These are phyloP conservation scores for Tautogolabrus adspersus DNA, from an alignment of 2,113 vertebrate genomes.

Conservation along the genomic window DNA sequence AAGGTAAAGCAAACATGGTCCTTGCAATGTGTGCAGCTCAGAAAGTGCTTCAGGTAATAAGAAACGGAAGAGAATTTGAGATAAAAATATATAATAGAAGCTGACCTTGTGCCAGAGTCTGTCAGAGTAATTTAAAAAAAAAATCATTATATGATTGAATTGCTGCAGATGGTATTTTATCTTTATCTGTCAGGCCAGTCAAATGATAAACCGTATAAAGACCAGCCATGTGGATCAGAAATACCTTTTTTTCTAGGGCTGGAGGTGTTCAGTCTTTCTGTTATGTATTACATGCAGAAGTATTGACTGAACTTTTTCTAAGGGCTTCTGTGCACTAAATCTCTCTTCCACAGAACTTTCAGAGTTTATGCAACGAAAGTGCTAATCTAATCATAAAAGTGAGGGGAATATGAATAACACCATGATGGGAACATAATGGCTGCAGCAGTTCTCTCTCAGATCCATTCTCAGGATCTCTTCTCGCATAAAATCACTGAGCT, in stretches of 20 bases:
- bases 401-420: constrained; percentile 53
- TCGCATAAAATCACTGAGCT: constrained; percentile 58
- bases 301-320: neutral
- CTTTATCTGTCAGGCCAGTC: constrained; percentile 18
- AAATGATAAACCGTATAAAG: neutral
- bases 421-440: constrained; percentile 46
- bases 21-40: neutral
- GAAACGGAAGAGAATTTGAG: constrained; percentile 3
- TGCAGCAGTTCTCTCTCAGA: constrained; percentile 40
- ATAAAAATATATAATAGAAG: constrained; percentile 27
- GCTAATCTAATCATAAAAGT: constrained; percentile 42
- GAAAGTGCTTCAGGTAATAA: neutral
- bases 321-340: constrained; percentile 3
- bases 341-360: constrained; percentile 19
- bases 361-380: constrained; percentile 19
- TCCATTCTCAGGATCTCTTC: constrained; percentile 44
- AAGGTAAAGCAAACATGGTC: neutral
- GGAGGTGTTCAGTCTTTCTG: neutral
- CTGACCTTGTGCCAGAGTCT: constrained; percentile 14
- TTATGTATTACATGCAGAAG: neutral
- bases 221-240: constrained; percentile 20
- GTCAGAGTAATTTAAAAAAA: constrained; percentile 9
- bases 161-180: constrained; percentile 12
- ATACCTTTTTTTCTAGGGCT: constrained; percentile 10
- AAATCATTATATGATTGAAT: constrained; percentile 12